These are phyloP conservation scores for Pogoniulus pusillus DNA, from an alignment of 2,797 vertebrate species.

Conservation along the genomic window DNA sequence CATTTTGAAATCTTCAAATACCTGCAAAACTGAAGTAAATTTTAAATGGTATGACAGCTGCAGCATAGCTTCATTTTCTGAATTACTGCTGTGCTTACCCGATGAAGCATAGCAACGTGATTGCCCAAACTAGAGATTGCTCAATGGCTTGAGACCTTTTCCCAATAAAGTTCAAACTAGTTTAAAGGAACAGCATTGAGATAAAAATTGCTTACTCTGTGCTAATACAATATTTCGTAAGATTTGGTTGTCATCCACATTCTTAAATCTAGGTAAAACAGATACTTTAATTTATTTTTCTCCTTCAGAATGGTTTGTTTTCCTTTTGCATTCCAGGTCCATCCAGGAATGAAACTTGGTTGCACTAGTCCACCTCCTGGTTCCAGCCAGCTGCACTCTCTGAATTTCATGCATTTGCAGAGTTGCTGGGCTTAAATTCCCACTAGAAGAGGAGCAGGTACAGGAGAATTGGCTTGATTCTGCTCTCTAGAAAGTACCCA, in stretches of 20 bases:
- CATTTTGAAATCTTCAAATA: slow-evolving; percentile 53
- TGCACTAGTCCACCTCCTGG: background rate
- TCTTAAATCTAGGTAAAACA: slow-evolving; percentile 37
- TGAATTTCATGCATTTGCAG: slow-evolving; percentile 3
- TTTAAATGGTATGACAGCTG: slow-evolving; percentile 50
- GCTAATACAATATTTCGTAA: slow-evolving; percentile 21
- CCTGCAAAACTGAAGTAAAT: slow-evolving; percentile 58
- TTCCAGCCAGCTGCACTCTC: background rate
- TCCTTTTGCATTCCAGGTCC: background rate
- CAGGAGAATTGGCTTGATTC: background rate
- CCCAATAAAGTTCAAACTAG: slow-evolving; percentile 58
- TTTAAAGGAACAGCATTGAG: slow-evolving; percentile 61
- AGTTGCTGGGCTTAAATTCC: slow-evolving; percentile 6
- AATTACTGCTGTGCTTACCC: slow-evolving; percentile 64
- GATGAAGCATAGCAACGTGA: slow-evolving; percentile 59
- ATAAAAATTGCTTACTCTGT: slow-evolving; percentile 58
- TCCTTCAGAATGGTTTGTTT: background rate
- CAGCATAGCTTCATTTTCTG: slow-evolving; percentile 59
- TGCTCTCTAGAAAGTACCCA: background rate
- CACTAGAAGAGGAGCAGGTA: background rate
- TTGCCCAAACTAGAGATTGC: slow-evolving; percentile 72
- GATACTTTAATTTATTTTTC: slow-evolving; percentile 15
- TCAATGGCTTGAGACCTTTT: slow-evolving; percentile 67
- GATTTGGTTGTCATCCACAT: background rate
- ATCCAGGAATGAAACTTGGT: slow-evolving; percentile 2